Percentiles rank a stretch among this genome's conserved stretches.
Conservation (phyloP, 2,113 vertebrate species). For the Bothrops jararaca region DNA sequence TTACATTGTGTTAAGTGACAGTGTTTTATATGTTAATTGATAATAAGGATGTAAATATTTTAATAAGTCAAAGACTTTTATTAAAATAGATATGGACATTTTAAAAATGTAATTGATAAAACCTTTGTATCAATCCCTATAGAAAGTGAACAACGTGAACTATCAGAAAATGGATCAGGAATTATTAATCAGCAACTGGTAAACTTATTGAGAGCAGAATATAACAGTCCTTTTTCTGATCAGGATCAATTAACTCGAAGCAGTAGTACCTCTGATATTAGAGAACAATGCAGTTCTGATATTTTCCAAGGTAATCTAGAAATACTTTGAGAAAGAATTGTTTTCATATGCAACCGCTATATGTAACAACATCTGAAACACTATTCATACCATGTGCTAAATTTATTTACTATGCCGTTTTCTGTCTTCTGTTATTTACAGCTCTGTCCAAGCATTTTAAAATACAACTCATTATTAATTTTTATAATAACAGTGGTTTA, state of each 20-base stretch:
- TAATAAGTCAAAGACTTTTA: neutral
- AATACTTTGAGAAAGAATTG: neutral
- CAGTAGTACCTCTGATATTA: slow-evolving; percentile 91
- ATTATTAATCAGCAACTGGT: slow-evolving; percentile 69
- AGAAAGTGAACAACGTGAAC: slow-evolving; percentile 91
- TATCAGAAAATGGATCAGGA: slow-evolving; percentile 73
- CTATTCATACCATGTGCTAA: neutral
- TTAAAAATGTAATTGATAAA: neutral
- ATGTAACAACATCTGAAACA: neutral
- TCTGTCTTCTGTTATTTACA: neutral
- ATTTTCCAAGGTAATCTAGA: slow-evolving; percentile 75
- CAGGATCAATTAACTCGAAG: slow-evolving; percentile 81
- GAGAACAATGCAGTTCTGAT: slow-evolving; percentile 76
- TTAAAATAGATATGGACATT: neutral
- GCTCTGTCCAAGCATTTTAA: neutral
- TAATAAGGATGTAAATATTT: neutral
- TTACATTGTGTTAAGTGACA: neutral
- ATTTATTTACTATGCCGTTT: neutral
- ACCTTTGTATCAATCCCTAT: slow-evolving; percentile 43
- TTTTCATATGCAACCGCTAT: neutral
- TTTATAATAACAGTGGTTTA: neutral
- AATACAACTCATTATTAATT: neutral
- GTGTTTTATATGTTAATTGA: neutral
- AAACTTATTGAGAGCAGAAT: slow-evolving; percentile 67
- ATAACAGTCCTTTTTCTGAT: slow-evolving; percentile 48